Percentiles rank a stretch among this genome's conserved stretches.
These are phyloP conservation scores for Natrix natrix DNA, from an alignment of 2,797 vertebrate species.

Conservation along the genomic window DNA sequence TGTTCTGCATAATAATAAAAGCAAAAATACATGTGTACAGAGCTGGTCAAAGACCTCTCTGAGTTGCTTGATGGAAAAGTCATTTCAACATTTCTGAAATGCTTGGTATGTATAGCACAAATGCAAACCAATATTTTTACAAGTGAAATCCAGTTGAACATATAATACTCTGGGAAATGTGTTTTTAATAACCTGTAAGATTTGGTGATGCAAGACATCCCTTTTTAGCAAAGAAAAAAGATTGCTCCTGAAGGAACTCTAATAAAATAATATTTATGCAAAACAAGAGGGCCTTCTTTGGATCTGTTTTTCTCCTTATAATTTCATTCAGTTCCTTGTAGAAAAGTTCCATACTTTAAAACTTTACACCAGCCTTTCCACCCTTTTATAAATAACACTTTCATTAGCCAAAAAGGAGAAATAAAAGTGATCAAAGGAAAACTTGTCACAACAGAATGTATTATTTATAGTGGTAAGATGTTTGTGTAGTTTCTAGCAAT, in stretches of 20 bases:
- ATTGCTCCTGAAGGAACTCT: conserved; percentile 13
- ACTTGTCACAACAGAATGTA: neutral
- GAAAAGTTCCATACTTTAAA: neutral
- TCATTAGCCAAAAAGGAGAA: neutral
- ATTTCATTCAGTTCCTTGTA: conserved; percentile 31
- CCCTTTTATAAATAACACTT: neutral
- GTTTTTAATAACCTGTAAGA: conserved; percentile 31
- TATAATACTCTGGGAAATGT: neutral
- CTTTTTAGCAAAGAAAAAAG: conserved; percentile 20
- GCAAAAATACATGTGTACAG: conserved; percentile 35
- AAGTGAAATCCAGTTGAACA: conserved; percentile 37
- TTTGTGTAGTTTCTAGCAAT: neutral
- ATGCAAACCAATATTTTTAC: conserved; percentile 10
- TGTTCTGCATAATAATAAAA: conserved; percentile 63
- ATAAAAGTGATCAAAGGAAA: neutral
- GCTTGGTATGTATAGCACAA: conserved; percentile 27
- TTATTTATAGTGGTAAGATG: conserved; percentile 30
- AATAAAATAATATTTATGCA: neutral
- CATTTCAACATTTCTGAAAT: conserved; percentile 12
- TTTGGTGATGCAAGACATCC: neutral
- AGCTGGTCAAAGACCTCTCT: conserved; percentile 55
- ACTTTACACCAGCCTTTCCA: neutral
- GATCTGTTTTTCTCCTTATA: conserved; percentile 6
- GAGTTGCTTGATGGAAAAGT: conserved; percentile 32
- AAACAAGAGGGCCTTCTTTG: conserved; percentile 6